These are phyloP conservation scores for Uromys caudimaculatus DNA, from an alignment of 2,797 vertebrate species.

Conservation along the genomic window DNA sequence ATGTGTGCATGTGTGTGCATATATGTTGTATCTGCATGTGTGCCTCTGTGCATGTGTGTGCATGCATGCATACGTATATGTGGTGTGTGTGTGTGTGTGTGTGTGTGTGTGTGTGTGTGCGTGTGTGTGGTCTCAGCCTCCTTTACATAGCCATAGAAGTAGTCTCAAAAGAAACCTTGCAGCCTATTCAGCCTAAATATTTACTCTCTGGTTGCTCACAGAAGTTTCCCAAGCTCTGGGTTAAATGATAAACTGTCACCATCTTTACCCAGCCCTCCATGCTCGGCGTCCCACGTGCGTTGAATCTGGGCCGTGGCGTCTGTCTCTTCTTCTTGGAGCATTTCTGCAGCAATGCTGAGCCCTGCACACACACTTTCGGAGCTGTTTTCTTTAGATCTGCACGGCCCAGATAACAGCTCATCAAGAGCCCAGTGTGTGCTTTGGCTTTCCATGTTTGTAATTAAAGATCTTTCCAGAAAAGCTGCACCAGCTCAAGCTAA, in stretches of 20 bases:
- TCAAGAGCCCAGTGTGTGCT: not conserved
- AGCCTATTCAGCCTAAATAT: conserved; percentile 1
- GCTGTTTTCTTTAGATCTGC: not conserved
- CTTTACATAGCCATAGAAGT: not conserved
- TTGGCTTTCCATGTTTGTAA: not conserved
- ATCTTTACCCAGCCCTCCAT: not conserved
- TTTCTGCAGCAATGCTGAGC: too few species aligned
- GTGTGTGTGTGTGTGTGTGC: not conserved
- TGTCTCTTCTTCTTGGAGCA: not conserved
- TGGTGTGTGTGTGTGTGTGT: not conserved
- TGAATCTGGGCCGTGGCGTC: not conserved
- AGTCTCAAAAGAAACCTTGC: not conserved
- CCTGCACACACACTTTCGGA: fast-evolving
- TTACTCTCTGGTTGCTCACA: not conserved
- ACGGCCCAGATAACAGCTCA: not conserved
- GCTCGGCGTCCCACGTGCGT: not conserved
- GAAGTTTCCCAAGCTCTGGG: not conserved
- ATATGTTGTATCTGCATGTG: not conserved
- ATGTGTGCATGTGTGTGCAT: not conserved
- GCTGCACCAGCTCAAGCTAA: not conserved
- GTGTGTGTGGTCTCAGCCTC: not conserved
- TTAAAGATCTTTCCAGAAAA: not conserved
- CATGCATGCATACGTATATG: too few species aligned
- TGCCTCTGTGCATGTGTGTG: not conserved
- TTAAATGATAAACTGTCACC: not conserved